A percentile compares a stretch with the other conserved stretches of the same genome.
Conservation (phyloP, 2,888 invertebrate species). For the Nymphalis c-album region DNA sequence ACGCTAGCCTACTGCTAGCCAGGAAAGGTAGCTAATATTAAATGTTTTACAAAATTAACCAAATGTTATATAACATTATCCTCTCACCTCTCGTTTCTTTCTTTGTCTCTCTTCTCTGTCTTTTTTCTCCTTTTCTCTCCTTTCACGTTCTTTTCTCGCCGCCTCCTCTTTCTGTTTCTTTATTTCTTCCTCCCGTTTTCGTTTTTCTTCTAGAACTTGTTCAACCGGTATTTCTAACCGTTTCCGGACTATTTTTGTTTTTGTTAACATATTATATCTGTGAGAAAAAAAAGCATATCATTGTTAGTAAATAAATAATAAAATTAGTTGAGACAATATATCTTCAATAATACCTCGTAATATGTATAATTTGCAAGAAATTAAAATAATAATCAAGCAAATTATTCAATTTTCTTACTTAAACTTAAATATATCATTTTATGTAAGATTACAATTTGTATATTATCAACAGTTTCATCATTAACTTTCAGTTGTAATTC, state of each 20-base stretch:
- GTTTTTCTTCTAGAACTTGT: slow-evolving; percentile 71
- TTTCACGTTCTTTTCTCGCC: slow-evolving; percentile 50
- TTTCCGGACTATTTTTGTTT: slow-evolving; percentile 69
- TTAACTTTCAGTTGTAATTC: slow-evolving; percentile 47
- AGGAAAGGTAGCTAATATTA: too few relatives aligned
- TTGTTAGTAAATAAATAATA: neutral
- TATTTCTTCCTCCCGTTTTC: slow-evolving; percentile 58
- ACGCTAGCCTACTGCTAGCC: too few relatives aligned
- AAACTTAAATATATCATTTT: too few relatives aligned
- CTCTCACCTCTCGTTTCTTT: slow-evolving; percentile 65
- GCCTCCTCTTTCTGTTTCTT: slow-evolving; percentile 60
- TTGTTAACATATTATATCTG: slow-evolving; percentile 74
- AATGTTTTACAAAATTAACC: too few relatives aligned
- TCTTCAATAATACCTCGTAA: too few relatives aligned
- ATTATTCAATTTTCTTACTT: neutral
- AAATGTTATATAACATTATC: too few relatives aligned
- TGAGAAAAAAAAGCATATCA: neutral
- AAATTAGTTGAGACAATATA: too few relatives aligned
- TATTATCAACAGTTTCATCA: too few relatives aligned
- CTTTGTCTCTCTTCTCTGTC: slow-evolving; percentile 66
- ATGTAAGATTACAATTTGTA: too few relatives aligned
- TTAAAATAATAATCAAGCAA: neutral
- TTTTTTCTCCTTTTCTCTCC: slow-evolving; percentile 54
- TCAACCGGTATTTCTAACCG: slow-evolving; percentile 71
- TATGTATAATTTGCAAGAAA: too few relatives aligned